These are phyloP conservation scores for Pseudomugil tenellus DNA, from an alignment of 2,797 vertebrate genomes.

Conservation along the genomic window DNA sequence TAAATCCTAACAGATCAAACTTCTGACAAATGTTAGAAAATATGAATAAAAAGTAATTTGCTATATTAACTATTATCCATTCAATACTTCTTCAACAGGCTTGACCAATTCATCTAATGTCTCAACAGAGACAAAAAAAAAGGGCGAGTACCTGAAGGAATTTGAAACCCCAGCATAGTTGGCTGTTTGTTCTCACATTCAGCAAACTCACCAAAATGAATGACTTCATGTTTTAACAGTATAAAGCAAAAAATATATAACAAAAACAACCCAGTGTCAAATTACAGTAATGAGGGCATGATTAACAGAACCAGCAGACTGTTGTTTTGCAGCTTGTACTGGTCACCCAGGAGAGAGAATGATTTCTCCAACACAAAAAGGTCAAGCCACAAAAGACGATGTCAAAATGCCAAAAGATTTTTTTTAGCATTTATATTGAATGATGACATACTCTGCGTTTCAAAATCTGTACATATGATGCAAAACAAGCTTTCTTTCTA, in stretches of 20 bases:
- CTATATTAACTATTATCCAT: neutral
- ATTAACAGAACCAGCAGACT: neutral
- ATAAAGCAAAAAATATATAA: constrained; percentile 6
- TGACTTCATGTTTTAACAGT: neutral
- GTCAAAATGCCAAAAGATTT: constrained; percentile 39
- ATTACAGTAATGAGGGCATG: constrained; percentile 6
- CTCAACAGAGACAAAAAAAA: neutral
- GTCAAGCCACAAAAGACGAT: constrained; percentile 41
- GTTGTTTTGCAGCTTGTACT: constrained; percentile 13
- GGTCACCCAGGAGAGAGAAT: neutral
- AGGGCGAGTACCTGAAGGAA: neutral
- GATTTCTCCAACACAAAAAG: constrained; percentile 33
- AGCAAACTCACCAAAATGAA: constrained; percentile 5
- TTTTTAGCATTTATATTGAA: constrained; percentile 12
- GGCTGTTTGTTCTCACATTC: neutral
- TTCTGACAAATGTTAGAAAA: neutral
- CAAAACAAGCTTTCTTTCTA: constrained; percentile 28
- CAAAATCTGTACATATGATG: constrained; percentile 23
- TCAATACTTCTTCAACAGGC: neutral
- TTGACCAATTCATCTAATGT: neutral
- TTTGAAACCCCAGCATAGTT: neutral
- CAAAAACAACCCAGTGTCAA: neutral
- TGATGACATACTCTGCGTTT: constrained; percentile 28
- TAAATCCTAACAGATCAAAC: no score
- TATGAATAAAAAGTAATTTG: neutral